A percentile compares a stretch with the other conserved stretches of the same genome.
These are phyloP conservation scores for Aphelenchoides avenae DNA, from an alignment of 1,140 invertebrate species.

Conservation along the genomic window DNA sequence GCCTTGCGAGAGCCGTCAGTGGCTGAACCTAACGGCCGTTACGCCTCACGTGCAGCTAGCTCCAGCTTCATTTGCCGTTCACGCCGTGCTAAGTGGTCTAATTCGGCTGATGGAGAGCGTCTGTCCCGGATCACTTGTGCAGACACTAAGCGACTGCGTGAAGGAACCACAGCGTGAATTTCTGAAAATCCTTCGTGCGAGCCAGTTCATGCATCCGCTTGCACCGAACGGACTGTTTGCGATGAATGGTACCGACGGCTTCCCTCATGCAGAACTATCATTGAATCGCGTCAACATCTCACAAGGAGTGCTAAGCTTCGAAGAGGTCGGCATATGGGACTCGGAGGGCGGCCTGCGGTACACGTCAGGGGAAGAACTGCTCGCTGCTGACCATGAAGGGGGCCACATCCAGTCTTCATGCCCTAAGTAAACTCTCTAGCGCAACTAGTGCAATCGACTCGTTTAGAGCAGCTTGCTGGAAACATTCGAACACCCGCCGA, in stretches of 20 bases:
- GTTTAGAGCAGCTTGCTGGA: conserved; percentile 3
- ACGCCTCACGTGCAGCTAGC: conserved; percentile 43
- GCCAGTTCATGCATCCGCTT: conserved; percentile 37
- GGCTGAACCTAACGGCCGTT: conserved; percentile 34
- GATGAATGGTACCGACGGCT: conserved; percentile 43
- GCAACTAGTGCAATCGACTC: neutral
- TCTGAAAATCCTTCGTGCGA: conserved; percentile 24
- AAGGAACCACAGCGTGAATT: conserved; percentile 42
- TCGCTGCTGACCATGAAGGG: conserved; percentile 45
- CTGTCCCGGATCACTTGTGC: conserved; percentile 40
- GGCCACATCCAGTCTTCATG: conserved; percentile 33
- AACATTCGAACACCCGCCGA: conserved; percentile 28
- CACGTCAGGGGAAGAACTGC: conserved; percentile 28
- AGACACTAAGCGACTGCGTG: conserved; percentile 41
- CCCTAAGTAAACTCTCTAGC: conserved; percentile 35
- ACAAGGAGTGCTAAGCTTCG: conserved; percentile 14
- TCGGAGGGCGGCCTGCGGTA: conserved; percentile 30
- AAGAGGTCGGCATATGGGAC: conserved; percentile 37
- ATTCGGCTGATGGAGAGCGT: conserved; percentile 33
- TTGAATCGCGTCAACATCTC: conserved; percentile 36
- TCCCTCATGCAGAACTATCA: conserved; percentile 32
- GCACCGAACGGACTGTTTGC: conserved; percentile 25
- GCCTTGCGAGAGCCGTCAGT: too few relatives aligned
- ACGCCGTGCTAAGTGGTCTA: conserved; percentile 32
- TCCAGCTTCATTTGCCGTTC: conserved; percentile 41